phyloP scores from a whole-genome alignment of 2,113 vertebrate species.

The Toxostoma redivivum region DNA sequence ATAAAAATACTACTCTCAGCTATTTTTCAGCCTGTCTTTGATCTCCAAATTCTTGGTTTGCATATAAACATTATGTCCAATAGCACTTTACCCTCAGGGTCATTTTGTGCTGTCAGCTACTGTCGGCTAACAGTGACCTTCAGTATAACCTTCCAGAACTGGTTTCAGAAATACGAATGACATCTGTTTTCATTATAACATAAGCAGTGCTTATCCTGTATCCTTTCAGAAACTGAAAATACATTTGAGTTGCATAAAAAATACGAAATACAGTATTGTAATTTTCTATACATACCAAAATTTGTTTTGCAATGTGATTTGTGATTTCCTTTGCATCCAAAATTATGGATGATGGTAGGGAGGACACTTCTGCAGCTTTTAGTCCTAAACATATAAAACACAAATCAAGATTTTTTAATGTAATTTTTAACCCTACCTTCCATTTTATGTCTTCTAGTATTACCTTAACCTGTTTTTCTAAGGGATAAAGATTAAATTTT shows the following conservation, averaged over 20 bases:
- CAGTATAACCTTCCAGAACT: background rate
- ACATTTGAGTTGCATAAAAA: background rate
- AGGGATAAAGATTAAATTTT: background rate
- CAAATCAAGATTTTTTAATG: background rate
- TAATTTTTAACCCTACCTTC: background rate
- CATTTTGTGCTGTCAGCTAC: background rate
- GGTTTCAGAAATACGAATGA: background rate
- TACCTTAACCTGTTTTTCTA: background rate
- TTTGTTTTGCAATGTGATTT: slow-evolving; percentile 78
- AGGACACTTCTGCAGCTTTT: slow-evolving; percentile 88
- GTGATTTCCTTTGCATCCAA: slow-evolving; percentile 85
- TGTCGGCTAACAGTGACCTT: background rate
- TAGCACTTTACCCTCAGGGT: background rate
- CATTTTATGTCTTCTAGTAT: background rate
- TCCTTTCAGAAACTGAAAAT: background rate
- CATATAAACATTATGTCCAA: background rate
- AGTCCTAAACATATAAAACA: slow-evolving; percentile 76
- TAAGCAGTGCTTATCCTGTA: background rate
- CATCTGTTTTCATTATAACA: background rate
- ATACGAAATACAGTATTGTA: background rate
- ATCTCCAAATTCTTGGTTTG: background rate
- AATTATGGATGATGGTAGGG: slow-evolving; percentile 80
- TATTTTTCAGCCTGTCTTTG: background rate
- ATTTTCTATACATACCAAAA: slow-evolving; percentile 78
- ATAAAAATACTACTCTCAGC: background rate